phyloP scores from a whole-genome alignment of 2,113 vertebrate genomes.

The Anolis sagrei region DNA sequence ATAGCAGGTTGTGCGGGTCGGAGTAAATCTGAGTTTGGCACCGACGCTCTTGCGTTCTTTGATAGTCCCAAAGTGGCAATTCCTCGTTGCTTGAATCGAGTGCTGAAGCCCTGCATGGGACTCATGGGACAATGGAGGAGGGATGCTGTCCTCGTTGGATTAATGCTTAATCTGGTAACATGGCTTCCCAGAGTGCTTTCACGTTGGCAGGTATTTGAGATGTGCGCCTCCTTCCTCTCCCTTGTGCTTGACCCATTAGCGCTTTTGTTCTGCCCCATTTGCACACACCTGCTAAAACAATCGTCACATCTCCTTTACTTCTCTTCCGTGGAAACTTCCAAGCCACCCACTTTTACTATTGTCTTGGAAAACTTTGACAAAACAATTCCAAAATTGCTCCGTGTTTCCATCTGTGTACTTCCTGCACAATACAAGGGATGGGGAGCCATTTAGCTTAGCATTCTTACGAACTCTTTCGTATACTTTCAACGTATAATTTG shows the following conservation, averaged over 20 bases:
- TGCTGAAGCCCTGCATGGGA: not conserved
- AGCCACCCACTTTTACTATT: conserved; percentile 6
- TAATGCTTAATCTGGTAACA: conserved; percentile 1
- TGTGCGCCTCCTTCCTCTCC: not conserved
- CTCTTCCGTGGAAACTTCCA: not conserved
- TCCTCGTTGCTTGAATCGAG: not conserved
- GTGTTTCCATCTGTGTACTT: not conserved
- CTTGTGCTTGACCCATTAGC: not conserved
- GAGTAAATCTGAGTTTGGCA: not conserved
- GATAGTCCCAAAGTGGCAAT: not conserved
- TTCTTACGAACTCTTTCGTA: no score
- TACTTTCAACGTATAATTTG: no score
- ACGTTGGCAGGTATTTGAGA: conserved; percentile 7
- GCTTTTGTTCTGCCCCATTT: not conserved
- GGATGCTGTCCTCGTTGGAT: not conserved
- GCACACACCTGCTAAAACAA: conserved; percentile 4
- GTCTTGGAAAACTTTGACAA: not conserved
- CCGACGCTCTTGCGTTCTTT: not conserved
- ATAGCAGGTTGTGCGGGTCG: no score
- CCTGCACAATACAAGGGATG: no score
- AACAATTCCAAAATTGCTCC: not conserved
- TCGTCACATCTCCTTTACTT: conserved; percentile 6
- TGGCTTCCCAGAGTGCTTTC: not conserved
- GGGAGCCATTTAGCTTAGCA: no score
- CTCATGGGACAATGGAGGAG: not conserved